Evolutionary conservation across 92 coral and sea anemone genomes (phyloP).

Genomic region (Micromussa lordhowensis): DNA sequence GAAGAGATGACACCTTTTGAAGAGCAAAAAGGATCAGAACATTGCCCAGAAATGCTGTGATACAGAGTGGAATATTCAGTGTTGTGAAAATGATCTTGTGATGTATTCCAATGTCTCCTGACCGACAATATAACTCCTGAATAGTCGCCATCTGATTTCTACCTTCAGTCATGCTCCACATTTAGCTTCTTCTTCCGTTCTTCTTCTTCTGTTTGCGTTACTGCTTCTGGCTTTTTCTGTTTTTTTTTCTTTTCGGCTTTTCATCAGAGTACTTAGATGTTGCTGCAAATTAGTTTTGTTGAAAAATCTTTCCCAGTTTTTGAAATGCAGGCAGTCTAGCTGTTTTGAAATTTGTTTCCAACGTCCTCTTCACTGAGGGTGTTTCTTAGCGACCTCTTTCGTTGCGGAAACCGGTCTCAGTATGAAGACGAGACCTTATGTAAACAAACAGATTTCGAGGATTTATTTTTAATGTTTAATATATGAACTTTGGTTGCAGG

Average conservation of each 20-base stretch:
- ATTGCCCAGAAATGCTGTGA: constrained; percentile 1
- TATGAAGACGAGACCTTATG: no score
- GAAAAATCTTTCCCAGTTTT: no score
- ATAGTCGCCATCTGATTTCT: background rate
- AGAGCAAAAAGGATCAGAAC: background rate
- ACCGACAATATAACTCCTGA: background rate
- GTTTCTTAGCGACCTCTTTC: no score
- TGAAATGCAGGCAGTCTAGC: no score
- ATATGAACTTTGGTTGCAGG: no score
- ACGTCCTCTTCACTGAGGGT: background rate
- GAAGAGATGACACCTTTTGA: background rate
- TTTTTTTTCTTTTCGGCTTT: no score
- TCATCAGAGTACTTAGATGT: no score
- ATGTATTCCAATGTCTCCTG: background rate
- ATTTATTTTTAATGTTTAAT: no score
- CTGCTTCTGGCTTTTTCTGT: no score
- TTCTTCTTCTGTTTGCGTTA: background rate
- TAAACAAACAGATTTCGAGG: no score
- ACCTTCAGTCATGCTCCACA: background rate
- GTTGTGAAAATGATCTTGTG: background rate
- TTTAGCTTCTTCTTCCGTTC: background rate
- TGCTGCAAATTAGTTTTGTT: no score
- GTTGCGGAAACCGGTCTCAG: no score
- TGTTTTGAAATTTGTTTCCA: background rate
- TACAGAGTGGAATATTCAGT: background rate